Evolutionary conservation across 1,140 invertebrate species (phyloP).

Genomic region (roundworm (Caenorhabditis elegans)): DNA sequence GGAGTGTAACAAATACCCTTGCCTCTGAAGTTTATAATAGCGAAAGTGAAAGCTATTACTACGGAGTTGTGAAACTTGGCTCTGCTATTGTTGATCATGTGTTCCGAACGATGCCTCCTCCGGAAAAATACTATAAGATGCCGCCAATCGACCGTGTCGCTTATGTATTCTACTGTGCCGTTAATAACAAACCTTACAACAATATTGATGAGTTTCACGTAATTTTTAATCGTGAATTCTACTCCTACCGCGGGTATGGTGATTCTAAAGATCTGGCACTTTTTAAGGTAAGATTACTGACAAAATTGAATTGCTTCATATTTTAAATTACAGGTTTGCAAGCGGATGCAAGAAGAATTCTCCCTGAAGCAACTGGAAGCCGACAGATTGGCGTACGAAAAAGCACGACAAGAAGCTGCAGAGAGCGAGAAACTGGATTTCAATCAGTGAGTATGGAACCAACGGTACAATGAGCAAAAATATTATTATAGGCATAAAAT

Average conservation of each 20-base stretch:
- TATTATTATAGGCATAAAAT: not conserved
- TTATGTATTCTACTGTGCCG: conserved; percentile 31
- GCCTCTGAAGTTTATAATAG: not conserved
- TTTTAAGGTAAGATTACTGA: not conserved
- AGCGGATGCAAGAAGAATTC: not conserved
- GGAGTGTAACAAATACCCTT: not conserved
- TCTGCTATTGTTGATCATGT: not conserved
- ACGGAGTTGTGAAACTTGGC: not conserved
- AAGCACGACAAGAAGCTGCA: conserved; percentile 32
- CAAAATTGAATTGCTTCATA: not conserved
- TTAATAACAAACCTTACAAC: conserved; percentile 20
- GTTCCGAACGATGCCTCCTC: conserved; percentile 13
- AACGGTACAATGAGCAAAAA: too few relatives aligned
- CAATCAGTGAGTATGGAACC: not conserved
- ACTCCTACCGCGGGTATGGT: not conserved
- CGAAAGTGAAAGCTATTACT: not conserved
- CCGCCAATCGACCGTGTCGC: conserved; percentile 37
- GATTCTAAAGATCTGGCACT: conserved; percentile 19
- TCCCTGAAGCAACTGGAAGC: not conserved
- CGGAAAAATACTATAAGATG: conserved; percentile 1
- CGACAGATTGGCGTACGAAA: conserved; percentile 17
- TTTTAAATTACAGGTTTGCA: not conserved
- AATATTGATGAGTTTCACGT: conserved; percentile 17
- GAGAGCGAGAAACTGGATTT: conserved; percentile 36
- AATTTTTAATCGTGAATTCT: conserved; percentile 34